Base-by-base conservation (phyloP, 2,113 vertebrate species). In the Capreolus pygargus region DNA sequence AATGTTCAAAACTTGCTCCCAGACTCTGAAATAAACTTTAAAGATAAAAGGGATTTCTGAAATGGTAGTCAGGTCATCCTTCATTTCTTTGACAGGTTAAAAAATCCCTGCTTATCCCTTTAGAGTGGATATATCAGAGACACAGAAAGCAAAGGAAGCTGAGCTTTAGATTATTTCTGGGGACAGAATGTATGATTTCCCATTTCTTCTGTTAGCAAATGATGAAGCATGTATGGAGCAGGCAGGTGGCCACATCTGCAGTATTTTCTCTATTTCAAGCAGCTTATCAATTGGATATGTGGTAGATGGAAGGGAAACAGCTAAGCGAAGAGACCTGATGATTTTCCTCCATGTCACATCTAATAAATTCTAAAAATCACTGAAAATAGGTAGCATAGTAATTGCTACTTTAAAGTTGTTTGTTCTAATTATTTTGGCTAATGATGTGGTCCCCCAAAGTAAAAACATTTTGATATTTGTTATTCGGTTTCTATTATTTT, bases 21-120 rank as follows among this genome's bases (percentile, higher is more conserved):
- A 70, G 45, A 64, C 74, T 92, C 82, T 81, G 91, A 95, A 93
- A 60, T 64, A 79, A 95, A 91, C 64, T 67, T 45, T 33, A 83
- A 94, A 95, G 96, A 94, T 94, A 64, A 97, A 96, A 93, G 58
- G 21, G 15, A 90, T 89, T 96, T 83, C 82, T 64, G 43, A 81
- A 64, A 67, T 2, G 4, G 61, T 45, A 70, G 84, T 64, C 60
- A 86, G 89, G 43, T 27, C 81, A 64, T 95, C 89, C 47, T 92
- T 92, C 91, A 94, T 85, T 95, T 88, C 64, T 85, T 57, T 94
- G 95, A 43, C 85, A 91, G 86, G 58, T 87, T 88, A 87, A 92
- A 94, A 95, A 81, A 14, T n/a, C 67, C 30, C 6, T 2, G 23
- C 81, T 86, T 94, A 81, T 17, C 25, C 2, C 55, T 92, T 87